Base-by-base conservation (phyloP, 2,113 vertebrate genomes). In the Ctenomys sociabilis region DNA sequence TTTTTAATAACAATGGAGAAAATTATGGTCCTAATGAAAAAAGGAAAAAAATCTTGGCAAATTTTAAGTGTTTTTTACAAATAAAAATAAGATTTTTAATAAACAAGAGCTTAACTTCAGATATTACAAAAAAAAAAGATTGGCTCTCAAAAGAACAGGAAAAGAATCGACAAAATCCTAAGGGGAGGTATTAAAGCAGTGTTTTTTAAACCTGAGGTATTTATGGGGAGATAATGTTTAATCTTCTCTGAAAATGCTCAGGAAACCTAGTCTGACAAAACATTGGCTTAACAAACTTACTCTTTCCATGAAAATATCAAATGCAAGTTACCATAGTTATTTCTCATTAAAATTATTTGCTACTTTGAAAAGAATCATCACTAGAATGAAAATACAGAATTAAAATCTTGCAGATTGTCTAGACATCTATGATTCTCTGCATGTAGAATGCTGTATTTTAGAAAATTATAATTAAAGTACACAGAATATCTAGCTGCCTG, bases 11-110 rank as follows among this genome's bases (percentile, higher is more conserved):
- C 13, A 83, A 49, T 21, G 66, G 32, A 82, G 66, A 70, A 94
- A 90, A 45, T 3, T 3, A 30, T 30, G 14, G 7, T 59, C 37
- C 49, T 57, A 3, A 40, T 12, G 2, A 1, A 32, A 37, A n/a
- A 54, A 40, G 17, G 2, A 1, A 32, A 37, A n/a, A 54, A 57
- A 11, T 73, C 26, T 72, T 93, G 63, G 49, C 35, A 88, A 80
- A 93, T 81, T 21, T 30, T 57, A 96, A 92, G 17, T 88, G 43
- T 45, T 54, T 87, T 37, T 59, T 49, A 63, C 49, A 89, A 80
- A 85, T 82, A 61, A 75, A 89, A 66, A 37, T 68, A 81, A 35
- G n/a, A 61, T 54, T 45, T 94, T 89, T 92, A 78, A 92, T 13
- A 92, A 73, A 8, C n/a, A 30, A 68, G 37, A 59, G 85, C 14